Evolutionary conservation across 2,113 vertebrate species (phyloP).

Genomic region (Xenopus tropicalis): DNA sequence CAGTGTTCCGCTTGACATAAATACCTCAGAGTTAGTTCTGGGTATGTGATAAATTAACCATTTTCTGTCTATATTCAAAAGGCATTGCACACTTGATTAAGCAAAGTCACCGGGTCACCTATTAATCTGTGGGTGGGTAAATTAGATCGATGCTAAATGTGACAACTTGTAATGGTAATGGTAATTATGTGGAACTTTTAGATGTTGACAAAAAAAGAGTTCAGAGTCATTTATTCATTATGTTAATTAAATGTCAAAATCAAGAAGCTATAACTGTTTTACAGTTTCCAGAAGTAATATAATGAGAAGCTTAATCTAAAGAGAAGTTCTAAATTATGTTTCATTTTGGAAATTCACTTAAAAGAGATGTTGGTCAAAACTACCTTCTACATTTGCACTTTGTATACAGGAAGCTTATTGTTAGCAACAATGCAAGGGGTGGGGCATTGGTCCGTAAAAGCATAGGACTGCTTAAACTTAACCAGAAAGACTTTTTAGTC

Average conservation of each 20-base stretch:
- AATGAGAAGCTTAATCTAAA: too few species aligned
- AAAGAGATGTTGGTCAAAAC: too few species aligned
- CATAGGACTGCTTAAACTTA: too few species aligned
- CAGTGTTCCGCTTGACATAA: conserved; percentile 7
- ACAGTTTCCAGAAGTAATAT: conserved; percentile 2
- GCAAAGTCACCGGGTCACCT: conserved; percentile 25
- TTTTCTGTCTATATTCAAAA: conserved; percentile 23
- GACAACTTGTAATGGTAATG: conserved; percentile 36
- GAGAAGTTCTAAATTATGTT: too few species aligned
- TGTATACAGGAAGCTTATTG: too few species aligned
- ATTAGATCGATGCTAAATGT: conserved; percentile 37
- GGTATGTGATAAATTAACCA: conserved; percentile 37
- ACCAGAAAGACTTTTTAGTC: too few species aligned
- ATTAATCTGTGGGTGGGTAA: conserved; percentile 40
- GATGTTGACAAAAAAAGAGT: conserved; percentile 17
- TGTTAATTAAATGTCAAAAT: conserved; percentile 18
- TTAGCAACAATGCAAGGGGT: too few species aligned
- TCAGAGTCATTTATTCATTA: conserved; percentile 34
- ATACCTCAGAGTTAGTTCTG: conserved; percentile 10
- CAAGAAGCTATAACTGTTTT: conserved; percentile 6
- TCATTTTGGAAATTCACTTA: too few species aligned
- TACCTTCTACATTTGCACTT: too few species aligned
- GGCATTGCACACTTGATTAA: conserved; percentile 27
- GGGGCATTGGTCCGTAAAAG: too few species aligned
- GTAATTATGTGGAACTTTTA: conserved; percentile 29